Conservation (phyloP, 2,888 invertebrate species). For the Parapristionchus giblindavisi region DNA sequence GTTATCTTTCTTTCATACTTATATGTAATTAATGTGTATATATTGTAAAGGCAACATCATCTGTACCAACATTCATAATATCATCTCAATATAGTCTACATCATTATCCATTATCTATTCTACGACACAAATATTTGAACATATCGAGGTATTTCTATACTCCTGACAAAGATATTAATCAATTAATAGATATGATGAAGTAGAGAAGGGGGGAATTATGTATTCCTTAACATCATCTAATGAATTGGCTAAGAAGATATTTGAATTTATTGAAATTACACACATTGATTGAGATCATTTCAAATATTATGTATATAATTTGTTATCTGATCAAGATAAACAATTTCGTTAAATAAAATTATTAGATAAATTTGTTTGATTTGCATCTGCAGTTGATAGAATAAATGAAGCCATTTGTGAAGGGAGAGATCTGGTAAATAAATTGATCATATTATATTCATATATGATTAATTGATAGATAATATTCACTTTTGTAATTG, state of each 20-base stretch:
- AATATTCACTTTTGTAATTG: not conserved
- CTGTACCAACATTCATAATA: not conserved
- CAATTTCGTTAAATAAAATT: too few relatives aligned
- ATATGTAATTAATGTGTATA: not conserved
- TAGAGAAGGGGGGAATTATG: not conserved
- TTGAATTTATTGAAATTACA: constrained; percentile 7
- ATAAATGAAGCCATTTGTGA: too few relatives aligned
- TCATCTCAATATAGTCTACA: not conserved
- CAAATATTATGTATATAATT: too few relatives aligned
- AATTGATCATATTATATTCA: too few relatives aligned
- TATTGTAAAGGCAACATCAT: constrained; percentile 1
- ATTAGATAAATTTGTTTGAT: too few relatives aligned
- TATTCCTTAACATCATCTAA: not conserved
- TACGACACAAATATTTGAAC: not conserved
- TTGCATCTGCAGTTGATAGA: too few relatives aligned
- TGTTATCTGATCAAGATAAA: too few relatives aligned
- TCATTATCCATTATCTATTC: not conserved
- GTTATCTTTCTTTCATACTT: not conserved
- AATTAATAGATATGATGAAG: not conserved
- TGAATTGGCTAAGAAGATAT: not conserved
- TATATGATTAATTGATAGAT: not conserved
- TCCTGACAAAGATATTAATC: not conserved
- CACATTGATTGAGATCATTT: too few relatives aligned
- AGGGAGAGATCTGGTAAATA: too few relatives aligned
- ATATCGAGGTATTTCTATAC: not conserved